Evolutionary conservation across 2,888 invertebrate species (phyloP).

Genomic region (Cantharis nigra): DNA sequence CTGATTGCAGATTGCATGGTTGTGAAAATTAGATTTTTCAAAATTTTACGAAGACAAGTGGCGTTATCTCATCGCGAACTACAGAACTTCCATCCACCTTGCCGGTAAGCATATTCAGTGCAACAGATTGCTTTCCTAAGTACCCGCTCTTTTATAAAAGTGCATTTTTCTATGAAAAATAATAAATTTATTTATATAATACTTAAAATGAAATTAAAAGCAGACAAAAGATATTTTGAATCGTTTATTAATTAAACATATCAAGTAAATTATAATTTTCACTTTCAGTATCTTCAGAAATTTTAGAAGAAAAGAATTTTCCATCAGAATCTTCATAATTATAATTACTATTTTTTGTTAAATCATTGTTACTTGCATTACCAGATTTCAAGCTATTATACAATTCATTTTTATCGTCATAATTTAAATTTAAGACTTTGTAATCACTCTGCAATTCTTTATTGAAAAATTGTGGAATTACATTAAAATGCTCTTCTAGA

Average conservation of each 20-base stretch:
- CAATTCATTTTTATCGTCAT: constrained; percentile 37
- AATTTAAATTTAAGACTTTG: constrained; percentile 39
- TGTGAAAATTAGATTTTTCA: no score
- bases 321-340: constrained; percentile 41
- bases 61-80: no score
- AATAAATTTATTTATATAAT: no score
- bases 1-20: no score
- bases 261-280: constrained; percentile 7
- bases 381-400: constrained; percentile 40
- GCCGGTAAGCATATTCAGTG: no score
- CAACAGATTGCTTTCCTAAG: no score
- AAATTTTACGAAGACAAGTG: no score
- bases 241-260: constrained; percentile 16
- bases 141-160: no score
- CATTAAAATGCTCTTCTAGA: constrained; percentile 63
- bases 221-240: neutral
- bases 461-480: constrained; percentile 52
- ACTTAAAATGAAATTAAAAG: neutral
- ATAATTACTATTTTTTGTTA: constrained; percentile 25
- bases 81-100: no score
- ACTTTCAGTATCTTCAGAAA: constrained; percentile 3
- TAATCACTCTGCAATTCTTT: constrained; percentile 39
- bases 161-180: no score
- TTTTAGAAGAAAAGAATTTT: constrained; percentile 47
- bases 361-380: neutral